Conservation (phyloP, 1,140 invertebrate species). For the Euura lappo region DNA sequence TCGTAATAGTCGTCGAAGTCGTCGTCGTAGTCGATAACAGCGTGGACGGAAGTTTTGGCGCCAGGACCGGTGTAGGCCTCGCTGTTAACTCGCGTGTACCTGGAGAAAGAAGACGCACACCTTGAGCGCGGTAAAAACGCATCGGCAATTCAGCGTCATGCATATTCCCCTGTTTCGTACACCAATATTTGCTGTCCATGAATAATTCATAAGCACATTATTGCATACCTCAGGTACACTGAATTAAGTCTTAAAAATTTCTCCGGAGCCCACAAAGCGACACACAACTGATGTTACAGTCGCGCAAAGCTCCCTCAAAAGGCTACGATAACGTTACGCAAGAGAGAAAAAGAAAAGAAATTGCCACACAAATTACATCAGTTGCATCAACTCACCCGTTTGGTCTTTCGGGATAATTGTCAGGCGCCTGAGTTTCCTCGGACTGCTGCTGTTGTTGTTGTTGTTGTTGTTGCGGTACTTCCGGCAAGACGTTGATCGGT, state of each 20-base stretch:
- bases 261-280: no score
- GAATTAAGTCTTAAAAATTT: no score
- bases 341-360: not conserved
- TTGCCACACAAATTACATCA: no score
- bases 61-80: slow-evolving; percentile 50
- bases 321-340: not conserved
- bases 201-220: not conserved
- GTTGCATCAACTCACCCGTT: slow-evolving; percentile 33
- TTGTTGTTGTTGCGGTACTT: slow-evolving; percentile 13
- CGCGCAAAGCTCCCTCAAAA: slow-evolving; percentile 12
- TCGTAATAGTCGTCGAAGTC: slow-evolving; percentile 66
- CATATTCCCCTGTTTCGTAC: not conserved
- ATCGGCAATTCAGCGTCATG: not conserved
- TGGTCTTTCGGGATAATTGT: slow-evolving; percentile 44
- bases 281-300: not conserved
- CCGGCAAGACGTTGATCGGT: not conserved
- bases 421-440: slow-evolving; percentile 19
- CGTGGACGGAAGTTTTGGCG: slow-evolving; percentile 71
- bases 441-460: slow-evolving; percentile 13
- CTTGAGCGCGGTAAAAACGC: not conserved
- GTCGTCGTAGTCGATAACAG: slow-evolving; percentile 72
- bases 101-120: slow-evolving; percentile 24
- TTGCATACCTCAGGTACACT: no score
- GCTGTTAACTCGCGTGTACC: slow-evolving; percentile 64
- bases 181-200: not conserved